Conservation (phyloP, 1,140 invertebrate species). For the Drosophila asahinai region DNA sequence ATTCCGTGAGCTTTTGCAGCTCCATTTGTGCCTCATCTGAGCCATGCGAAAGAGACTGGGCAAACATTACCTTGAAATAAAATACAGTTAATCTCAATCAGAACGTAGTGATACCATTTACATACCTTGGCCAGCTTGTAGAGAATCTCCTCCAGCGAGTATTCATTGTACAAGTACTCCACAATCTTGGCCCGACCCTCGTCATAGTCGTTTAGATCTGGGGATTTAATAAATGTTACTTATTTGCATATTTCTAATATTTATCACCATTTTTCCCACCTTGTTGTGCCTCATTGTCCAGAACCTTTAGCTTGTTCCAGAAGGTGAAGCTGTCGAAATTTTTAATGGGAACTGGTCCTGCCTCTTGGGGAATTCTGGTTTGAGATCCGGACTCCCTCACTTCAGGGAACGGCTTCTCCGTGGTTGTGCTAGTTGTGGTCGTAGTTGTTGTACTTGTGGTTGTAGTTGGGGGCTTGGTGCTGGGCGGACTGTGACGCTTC, state of each 20-base stretch:
- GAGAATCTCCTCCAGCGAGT: slow-evolving; percentile 90
- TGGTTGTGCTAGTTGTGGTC: slow-evolving; percentile 70
- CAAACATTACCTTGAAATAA: slow-evolving; percentile 88
- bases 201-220: slow-evolving; percentile 84
- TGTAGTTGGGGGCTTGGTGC: slow-evolving; percentile 28
- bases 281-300: slow-evolving; percentile 65
- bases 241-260: neutral
- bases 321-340: slow-evolving; percentile 67
- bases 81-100: neutral
- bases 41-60: slow-evolving; percentile 88
- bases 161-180: slow-evolving; percentile 89
- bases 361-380: slow-evolving; percentile 7
- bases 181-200: slow-evolving; percentile 87
- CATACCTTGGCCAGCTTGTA: slow-evolving; percentile 90
- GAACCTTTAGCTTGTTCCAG: slow-evolving; percentile 74
- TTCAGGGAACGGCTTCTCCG: slow-evolving; percentile 69
- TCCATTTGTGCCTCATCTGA: slow-evolving; percentile 89
- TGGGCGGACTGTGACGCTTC: slow-evolving; percentile 65
- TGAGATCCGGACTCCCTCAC: slow-evolving; percentile 41
- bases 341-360: slow-evolving; percentile 40
- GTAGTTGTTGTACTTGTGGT: slow-evolving; percentile 59
- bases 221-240: neutral
- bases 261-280: slow-evolving; percentile 14
- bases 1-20: slow-evolving; percentile 89
- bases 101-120: neutral